These are phyloP conservation scores for Drosophila colorata DNA, from an alignment of 2,888 invertebrate species.

Conservation along the genomic window DNA sequence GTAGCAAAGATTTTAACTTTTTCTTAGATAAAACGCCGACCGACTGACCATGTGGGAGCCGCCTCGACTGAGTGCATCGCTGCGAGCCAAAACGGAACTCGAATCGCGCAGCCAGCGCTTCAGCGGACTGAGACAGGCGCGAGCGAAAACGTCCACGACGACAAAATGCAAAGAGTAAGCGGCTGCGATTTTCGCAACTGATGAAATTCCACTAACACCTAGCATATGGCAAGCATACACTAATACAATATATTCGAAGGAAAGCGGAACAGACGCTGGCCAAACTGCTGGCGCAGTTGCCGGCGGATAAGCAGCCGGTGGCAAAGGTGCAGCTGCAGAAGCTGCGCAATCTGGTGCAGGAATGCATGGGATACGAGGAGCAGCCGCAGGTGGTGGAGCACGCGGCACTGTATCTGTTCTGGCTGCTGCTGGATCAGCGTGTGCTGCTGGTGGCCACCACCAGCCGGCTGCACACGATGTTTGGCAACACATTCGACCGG, in stretches of 20 bases:
- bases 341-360: slow-evolving; percentile 82
- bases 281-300: slow-evolving; percentile 66
- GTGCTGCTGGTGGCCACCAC: slow-evolving; percentile 87
- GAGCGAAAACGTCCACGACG: slow-evolving; percentile 45
- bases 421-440: slow-evolving; percentile 87
- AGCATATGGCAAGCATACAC: not conserved
- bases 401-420: slow-evolving; percentile 87
- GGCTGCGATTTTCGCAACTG: slow-evolving; percentile 45
- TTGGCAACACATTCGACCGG: slow-evolving; percentile 87
- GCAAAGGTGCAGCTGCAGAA: slow-evolving; percentile 81
- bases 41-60: slow-evolving; percentile 70
- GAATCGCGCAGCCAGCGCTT: slow-evolving; percentile 82
- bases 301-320: slow-evolving; percentile 57
- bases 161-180: slow-evolving; percentile 61
- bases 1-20: slow-evolving; percentile 9
- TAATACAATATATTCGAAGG: slow-evolving; percentile 28
- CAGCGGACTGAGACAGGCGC: slow-evolving; percentile 26
- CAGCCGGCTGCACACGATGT: slow-evolving; percentile 87
- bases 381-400: slow-evolving; percentile 88
- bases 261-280: slow-evolving; percentile 67
- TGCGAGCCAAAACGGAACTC: slow-evolving; percentile 88
- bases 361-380: slow-evolving; percentile 86
- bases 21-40: slow-evolving; percentile 17
- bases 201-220: slow-evolving; percentile 47
- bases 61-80: slow-evolving; percentile 89